Evolutionary conservation across 2,888 invertebrate genomes (phyloP).

Genomic region (Drosophila barbarae): DNA sequence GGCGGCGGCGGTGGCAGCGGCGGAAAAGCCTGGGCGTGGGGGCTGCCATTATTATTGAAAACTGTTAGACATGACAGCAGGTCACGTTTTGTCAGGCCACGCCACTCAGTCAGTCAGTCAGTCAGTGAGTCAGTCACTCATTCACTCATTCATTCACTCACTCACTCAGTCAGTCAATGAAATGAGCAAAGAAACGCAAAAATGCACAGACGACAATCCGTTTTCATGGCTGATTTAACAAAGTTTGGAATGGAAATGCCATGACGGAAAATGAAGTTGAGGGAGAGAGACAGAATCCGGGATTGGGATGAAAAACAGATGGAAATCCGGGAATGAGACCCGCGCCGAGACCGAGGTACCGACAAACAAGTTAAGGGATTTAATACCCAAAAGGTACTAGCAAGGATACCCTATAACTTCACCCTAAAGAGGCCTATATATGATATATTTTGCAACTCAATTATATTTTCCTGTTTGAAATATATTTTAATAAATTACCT

Average conservation of each 20-base stretch:
- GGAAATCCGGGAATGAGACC: conserved; percentile 5
- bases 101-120: conserved; percentile 35
- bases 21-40: conserved; percentile 6
- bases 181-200: conserved; percentile 69
- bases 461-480: neutral
- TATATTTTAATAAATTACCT: neutral
- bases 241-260: conserved; percentile 56
- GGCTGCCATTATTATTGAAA: conserved; percentile 67
- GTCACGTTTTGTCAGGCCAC: conserved; percentile 56
- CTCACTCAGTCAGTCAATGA: conserved; percentile 51
- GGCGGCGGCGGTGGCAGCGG: conserved; percentile 2
- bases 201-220: conserved; percentile 70
- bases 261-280: conserved; percentile 40
- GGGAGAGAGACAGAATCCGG: conserved; percentile 9
- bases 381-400: neutral
- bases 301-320: conserved; percentile 23
- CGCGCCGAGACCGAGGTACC: conserved; percentile 6
- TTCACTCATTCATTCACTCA: neutral
- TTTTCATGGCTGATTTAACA: conserved; percentile 74
- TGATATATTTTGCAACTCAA: too few species aligned
- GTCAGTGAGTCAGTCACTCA: conserved; percentile 21
- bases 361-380: conserved; percentile 28
- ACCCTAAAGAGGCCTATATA: too few species aligned
- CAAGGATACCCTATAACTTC: neutral
- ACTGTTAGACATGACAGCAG: conserved; percentile 70